Base-by-base conservation (phyloP, 2,797 vertebrate genomes). In the Heliangelus exortis region DNA sequence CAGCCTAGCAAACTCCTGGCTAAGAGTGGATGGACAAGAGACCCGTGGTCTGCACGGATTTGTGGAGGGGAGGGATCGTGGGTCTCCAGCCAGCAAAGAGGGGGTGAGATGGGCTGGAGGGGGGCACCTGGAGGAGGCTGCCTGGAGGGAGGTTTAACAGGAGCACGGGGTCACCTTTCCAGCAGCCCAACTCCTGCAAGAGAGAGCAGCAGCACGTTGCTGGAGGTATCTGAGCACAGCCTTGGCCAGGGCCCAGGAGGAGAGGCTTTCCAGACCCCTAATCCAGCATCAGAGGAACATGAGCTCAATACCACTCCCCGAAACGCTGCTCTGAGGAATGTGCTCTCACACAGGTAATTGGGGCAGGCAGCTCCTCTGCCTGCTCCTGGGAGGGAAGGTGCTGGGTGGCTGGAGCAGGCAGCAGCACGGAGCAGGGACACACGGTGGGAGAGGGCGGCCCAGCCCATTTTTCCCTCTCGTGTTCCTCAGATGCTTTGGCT, bases 221-320 rank as follows among this genome's bases (percentile, higher is more conserved):
- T 93, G 93, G 81, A 92, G 84, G 86, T 92, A 83, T 77, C 53
- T 93, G 90, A 89, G 88, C 93, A 92, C 45, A 84, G 86, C 61
- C 53, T 84, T 94, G 94, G 95, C 89, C 75, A 74, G 34, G 45
- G 47, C 93, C 92, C 90, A 95, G 67, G 69, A 21, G 21, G 10
- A 89, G 84, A 95, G 86, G 55, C 74, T 93, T 93, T 94, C 94
- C 96, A 96, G 94, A 94, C 72, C 84, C 69, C 89, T 77, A 91
- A 85, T 87, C 90, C 86, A 89, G 90, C 90, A 92, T 89, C 95
- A 93, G 86, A 83, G 80, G 84, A 95, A 84, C 68, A 9, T 51
- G 78, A 94, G 90, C 90, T 95, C 62, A 93, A 90, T 50, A 61
- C 43, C 94, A 73, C 43, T 76, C 9, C 0, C 92, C 88, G 88